Evolutionary conservation across 2,797 vertebrate genomes (phyloP).

Genomic region (Alectoris magna): DNA sequence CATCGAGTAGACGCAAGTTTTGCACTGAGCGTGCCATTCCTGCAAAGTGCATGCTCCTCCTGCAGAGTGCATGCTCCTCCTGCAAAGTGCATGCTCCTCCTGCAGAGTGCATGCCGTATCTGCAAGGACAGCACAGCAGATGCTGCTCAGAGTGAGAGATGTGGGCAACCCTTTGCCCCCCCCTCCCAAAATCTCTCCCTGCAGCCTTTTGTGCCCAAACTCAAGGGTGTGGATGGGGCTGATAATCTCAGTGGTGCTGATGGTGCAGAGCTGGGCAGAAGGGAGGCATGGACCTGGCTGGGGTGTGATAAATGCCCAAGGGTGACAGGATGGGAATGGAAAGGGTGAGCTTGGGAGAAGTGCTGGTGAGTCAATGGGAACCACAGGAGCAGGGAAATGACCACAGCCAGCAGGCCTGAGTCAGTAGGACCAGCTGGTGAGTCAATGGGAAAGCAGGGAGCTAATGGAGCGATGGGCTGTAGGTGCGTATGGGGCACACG

Average conservation of each 20-base stretch:
- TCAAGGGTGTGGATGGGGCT: background rate
- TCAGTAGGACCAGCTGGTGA: background rate
- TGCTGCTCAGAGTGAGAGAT: background rate
- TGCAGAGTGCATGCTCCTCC: too few relatives aligned
- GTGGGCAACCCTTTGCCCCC: background rate
- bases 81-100: too few relatives aligned
- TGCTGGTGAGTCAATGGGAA: conserved; percentile 56
- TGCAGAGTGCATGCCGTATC: background rate
- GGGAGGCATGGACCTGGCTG: background rate
- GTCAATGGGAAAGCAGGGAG: conserved; percentile 11
- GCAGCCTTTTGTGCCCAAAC: fast-evolving
- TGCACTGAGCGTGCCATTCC: background rate
- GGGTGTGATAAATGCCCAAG: background rate
- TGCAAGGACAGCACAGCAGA: background rate
- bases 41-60: too few relatives aligned
- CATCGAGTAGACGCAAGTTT: fast-evolving
- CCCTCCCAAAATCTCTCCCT: background rate
- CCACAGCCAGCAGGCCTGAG: background rate
- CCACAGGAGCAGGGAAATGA: background rate
- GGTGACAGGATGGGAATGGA: background rate
- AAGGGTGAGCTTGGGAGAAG: background rate
- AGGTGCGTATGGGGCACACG: background rate
- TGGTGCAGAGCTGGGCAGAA: fast-evolving
- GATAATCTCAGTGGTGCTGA: background rate
- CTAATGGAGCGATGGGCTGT: background rate